phyloP scores from a whole-genome alignment of 2,888 invertebrate species.

The Cataglyphis altisquamis region DNA sequence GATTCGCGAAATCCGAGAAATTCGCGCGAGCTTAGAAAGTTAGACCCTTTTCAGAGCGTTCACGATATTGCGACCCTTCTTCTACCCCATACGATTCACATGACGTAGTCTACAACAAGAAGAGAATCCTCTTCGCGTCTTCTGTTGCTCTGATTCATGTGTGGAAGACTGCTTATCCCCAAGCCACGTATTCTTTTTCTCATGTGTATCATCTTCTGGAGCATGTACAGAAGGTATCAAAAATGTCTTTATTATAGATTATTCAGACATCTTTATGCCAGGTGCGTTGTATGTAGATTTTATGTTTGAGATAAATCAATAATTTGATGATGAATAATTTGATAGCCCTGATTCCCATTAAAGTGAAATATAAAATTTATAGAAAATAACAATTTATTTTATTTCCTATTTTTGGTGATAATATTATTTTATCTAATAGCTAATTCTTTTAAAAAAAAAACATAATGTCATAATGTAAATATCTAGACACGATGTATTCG shows the following conservation, averaged over 20 bases:
- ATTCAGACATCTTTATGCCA: background rate
- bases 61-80: constrained; percentile 39
- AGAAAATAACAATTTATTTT: too few relatives aligned
- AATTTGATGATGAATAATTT: background rate
- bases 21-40: constrained; percentile 80
- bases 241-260: background rate
- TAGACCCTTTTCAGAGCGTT: constrained; percentile 72
- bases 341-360: too few relatives aligned
- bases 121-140: constrained; percentile 77
- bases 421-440: too few relatives aligned
- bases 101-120: constrained; percentile 39
- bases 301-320: background rate
- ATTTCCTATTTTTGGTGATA: too few relatives aligned
- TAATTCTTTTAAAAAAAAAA: background rate
- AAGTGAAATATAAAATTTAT: too few relatives aligned
- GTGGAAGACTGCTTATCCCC: constrained; percentile 83
- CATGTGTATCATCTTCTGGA: constrained; percentile 51
- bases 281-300: background rate
- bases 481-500: background rate
- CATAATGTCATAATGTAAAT: background rate
- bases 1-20: constrained; percentile 75
- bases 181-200: constrained; percentile 79
- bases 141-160: constrained; percentile 84
- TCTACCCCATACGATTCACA: constrained; percentile 53
- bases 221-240: background rate